Base-by-base conservation (phyloP, 2,888 invertebrate genomes). In the Patella caerulea region DNA sequence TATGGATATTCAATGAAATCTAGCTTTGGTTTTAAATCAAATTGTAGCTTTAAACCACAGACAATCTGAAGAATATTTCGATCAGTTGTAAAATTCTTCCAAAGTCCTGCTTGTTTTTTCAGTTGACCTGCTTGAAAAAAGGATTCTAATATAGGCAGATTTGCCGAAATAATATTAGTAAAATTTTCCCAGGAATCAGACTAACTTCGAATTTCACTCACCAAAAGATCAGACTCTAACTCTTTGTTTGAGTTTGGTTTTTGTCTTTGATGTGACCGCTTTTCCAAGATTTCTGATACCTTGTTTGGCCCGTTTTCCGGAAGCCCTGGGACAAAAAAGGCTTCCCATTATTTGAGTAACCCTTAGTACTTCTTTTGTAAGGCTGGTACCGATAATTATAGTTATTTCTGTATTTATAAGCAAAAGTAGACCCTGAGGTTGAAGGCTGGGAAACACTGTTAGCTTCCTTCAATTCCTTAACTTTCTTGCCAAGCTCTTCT, bases 81-180 rank as follows among this genome's bases (percentile, higher is more conserved):
- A 71, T 71, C 75, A 17, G 54, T 45, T 24, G 75, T 75, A 15
- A 75, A 34, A 9, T 19, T 11, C 55, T 71, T 15, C 54, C 71
- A 75, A n/a, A 14, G n/a, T 19, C 34, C 29, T 17, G 55, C 2
- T 70, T 11, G 71, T 29, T 71, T 70, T 55, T 53, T 15, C 19
- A 75, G 55, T 75, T 71, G 53, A n/a, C 75, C 71, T 55, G 29
- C 55, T 71, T 75, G 70, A 29, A 75, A 75, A 15, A 19, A 59
- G 19, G n/a, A 9, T 19, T 59, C 59, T 59, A 59, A 15, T 59
- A 9, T 9, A 59, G 59, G 59, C 19, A 59, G 19, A n/a, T 59
- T 59, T 15, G 7, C 19, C 9, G 17, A n/a, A 2, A 59, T 15
- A 15, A 59, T 59, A 15, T 59, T 19, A 59, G 19, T 15, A 59